A percentile compares a stretch with the other conserved stretches of the same genome.
Conservation (phyloP, 1,140 invertebrate genomes). For the Eubasilissa regina region DNA sequence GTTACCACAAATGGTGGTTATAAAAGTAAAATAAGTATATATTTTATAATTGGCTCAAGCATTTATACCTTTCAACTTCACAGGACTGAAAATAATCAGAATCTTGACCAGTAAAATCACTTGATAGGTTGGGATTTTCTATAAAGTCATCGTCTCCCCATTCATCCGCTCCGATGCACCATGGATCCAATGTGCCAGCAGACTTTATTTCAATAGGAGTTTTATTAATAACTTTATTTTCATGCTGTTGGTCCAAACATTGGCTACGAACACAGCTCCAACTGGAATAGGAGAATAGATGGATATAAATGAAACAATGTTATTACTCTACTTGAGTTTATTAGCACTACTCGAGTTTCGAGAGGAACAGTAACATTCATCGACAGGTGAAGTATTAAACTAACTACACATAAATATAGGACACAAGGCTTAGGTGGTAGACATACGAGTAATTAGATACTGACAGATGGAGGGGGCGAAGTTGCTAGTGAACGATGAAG, state of each 20-base stretch:
- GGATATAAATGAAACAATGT: too few relatives aligned
- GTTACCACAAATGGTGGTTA: too few relatives aligned
- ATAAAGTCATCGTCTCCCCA: constrained; percentile 74
- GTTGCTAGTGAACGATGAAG: too few relatives aligned
- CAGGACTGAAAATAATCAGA: neutral
- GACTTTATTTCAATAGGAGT: constrained; percentile 52
- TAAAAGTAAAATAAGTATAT: neutral
- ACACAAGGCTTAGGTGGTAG: too few relatives aligned
- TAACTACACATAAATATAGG: too few relatives aligned
- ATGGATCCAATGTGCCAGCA: constrained; percentile 64
- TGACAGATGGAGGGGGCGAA: too few relatives aligned
- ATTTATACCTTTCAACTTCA: neutral
- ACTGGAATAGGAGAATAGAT: constrained; percentile 44
- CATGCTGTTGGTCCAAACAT: constrained; percentile 42
- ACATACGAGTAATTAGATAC: too few relatives aligned
- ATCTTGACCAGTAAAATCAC: neutral
- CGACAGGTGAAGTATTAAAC: too few relatives aligned
- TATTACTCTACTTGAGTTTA: too few relatives aligned
- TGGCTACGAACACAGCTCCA: constrained; percentile 56
- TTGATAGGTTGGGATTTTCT: neutral
- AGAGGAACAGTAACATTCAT: too few relatives aligned
- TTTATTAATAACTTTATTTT: neutral
- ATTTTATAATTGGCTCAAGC: neutral
- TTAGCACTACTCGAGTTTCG: too few relatives aligned
- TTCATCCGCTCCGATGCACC: constrained; percentile 82